Evolutionary conservation across 2,113 vertebrate species (phyloP).

Genomic region (Osmerus mordax): DNA sequence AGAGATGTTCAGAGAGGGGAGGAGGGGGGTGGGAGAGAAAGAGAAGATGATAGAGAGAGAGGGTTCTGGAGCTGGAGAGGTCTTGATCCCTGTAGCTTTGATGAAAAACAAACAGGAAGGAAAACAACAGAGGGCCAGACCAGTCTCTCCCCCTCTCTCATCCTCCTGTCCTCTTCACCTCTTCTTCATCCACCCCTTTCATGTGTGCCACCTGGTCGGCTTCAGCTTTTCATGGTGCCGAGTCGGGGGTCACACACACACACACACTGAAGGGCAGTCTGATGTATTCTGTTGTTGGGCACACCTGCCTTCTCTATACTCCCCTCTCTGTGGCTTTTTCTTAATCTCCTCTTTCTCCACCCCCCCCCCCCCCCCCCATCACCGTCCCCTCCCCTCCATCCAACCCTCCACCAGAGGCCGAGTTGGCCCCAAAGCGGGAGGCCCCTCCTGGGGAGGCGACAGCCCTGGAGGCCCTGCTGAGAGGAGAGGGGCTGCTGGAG

Average conservation of each 20-base stretch:
- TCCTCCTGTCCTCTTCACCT: not conserved
- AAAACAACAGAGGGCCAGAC: not conserved
- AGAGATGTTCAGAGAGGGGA: not conserved
- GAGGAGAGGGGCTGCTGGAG: constrained; percentile 76
- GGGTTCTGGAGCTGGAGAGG: not conserved
- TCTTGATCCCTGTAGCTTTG: not conserved
- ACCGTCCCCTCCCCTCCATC: not conserved
- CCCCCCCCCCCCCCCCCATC: not conserved
- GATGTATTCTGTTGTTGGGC: no score
- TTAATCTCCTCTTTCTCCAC: not conserved
- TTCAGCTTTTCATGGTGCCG: constrained; percentile 11
- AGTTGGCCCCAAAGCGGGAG: constrained; percentile 70
- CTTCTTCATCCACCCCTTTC: not conserved
- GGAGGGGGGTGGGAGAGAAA: not conserved
- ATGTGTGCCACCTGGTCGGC: not conserved
- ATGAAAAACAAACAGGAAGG: not conserved
- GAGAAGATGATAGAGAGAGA: constrained; percentile 11
- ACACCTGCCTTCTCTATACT: no score
- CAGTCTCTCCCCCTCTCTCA: not conserved
- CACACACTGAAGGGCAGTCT: not conserved
- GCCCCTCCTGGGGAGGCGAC: constrained; percentile 81
- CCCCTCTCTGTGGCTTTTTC: not conserved
- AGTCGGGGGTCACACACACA: not conserved
- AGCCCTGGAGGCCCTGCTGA: constrained; percentile 86
- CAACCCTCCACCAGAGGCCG: constrained; percentile 59